Evolutionary conservation across 1,140 invertebrate species (phyloP), one percentile per base, ranked within the genome.

Genomic region (Cotesia vestalis): DNA sequence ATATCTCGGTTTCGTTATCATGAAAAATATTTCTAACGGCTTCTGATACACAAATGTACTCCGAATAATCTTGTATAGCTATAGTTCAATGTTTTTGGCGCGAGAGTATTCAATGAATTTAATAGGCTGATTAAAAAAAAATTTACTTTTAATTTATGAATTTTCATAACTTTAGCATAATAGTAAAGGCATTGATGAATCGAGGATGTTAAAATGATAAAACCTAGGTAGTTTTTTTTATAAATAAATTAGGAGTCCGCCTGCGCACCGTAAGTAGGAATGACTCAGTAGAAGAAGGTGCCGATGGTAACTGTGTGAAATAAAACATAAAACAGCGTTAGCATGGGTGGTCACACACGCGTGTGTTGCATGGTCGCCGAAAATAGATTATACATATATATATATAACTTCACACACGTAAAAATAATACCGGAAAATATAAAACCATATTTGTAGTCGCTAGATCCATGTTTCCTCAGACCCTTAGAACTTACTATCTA

Each of bases 271-370:
- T 69, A 72, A 74, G 69, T 66, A 74, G 66, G 52, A 20, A 72
- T 76, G 75, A 76, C 69, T 76, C 75, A 76, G 68, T 66, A 5
- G 38, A 9, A 36, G 57, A 73, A 71, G 71, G 73, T 76, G 75
- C 67, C 57, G 40, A 57, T 71, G 61, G 57, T 64, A 52, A 69
- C 66, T 66, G 40, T 46, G 40, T 46, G 40, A 46, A 46, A 69
- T 74, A 66, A 71, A 74, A 72, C 63, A 69, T 74, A 66, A 71
- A 74, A 72, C 63, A 46, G 4, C 40, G 38, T 67, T 67, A 72
- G 61, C 36, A 72, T 55, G 70, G 63, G 63, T 71, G 69, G 63
- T 35, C 70, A 17, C 38, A 67, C 17, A 46, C 36, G 62, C 52
- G 62, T 67, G 40, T 61, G 66, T 51, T 66, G 66, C 61, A 69